A percentile compares a stretch with the other conserved stretches of the same genome.
Conservation (phyloP, 2,888 invertebrate species). For the Drosophila falleni region DNA sequence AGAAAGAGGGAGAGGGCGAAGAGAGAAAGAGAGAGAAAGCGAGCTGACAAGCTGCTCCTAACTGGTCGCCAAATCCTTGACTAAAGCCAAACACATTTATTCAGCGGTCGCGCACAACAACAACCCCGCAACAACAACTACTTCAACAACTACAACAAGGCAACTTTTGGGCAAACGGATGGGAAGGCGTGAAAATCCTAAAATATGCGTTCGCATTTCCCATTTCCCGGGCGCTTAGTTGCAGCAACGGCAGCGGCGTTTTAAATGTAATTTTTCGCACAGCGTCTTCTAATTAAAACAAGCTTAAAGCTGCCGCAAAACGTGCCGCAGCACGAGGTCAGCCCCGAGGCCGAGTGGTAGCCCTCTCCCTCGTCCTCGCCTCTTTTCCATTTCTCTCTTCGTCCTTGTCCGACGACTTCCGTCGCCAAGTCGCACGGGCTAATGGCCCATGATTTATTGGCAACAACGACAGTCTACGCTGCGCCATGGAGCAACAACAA, state of each 20-base stretch:
- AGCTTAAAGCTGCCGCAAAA: constrained; percentile 76
- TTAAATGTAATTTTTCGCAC: constrained; percentile 79
- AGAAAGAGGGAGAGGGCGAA: not conserved
- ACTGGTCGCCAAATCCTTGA: constrained; percentile 72
- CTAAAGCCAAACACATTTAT: constrained; percentile 80
- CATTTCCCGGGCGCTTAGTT: constrained; percentile 31
- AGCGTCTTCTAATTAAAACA: constrained; percentile 82
- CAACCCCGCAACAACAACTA: constrained; percentile 8
- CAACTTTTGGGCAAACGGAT: not conserved
- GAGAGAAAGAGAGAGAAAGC: constrained; percentile 1
- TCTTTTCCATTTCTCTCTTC: not conserved
- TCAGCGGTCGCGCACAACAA: constrained; percentile 60
- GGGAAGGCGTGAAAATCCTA: constrained; percentile 65
- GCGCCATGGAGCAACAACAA: constrained; percentile 37
- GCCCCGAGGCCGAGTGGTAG: constrained; percentile 6
- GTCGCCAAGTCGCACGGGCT: constrained; percentile 63
- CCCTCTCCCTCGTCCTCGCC: not conserved
- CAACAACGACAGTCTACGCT: constrained; percentile 67
- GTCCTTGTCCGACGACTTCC: constrained; percentile 33
- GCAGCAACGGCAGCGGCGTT: constrained; percentile 47
- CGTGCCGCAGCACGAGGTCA: constrained; percentile 66
- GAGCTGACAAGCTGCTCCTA: constrained; percentile 58
- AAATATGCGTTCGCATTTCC: constrained; percentile 74
- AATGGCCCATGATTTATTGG: constrained; percentile 81
- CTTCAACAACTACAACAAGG: constrained; percentile 10